phyloP scores from a whole-genome alignment of 2,113 vertebrate genomes.

The Silurus meridionalis region DNA sequence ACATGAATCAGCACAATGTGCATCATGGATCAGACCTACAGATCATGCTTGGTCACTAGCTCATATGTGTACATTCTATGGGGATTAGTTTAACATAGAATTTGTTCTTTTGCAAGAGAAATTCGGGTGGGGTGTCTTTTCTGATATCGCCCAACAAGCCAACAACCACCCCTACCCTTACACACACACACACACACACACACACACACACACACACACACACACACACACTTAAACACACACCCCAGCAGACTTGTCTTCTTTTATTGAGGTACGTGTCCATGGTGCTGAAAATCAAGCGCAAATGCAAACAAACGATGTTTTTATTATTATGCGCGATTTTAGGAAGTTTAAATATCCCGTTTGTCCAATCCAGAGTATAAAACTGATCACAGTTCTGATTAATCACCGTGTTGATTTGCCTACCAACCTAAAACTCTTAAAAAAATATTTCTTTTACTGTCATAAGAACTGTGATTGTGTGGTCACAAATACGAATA shows the following conservation, averaged over 20 bases:
- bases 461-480: background rate
- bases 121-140: background rate
- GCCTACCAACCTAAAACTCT: background rate
- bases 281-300: conserved; percentile 80
- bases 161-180: too few species aligned
- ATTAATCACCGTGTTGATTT: background rate
- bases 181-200: too few species aligned
- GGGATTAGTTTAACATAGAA: background rate
- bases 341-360: background rate
- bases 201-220: background rate
- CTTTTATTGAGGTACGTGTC: conserved; percentile 66
- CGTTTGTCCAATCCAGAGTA: too few species aligned
- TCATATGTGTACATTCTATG: background rate
- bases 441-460: background rate
- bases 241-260: background rate
- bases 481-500: background rate
- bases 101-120: background rate
- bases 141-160: background rate
- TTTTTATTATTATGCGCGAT: background rate
- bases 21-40: background rate
- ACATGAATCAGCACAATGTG: conserved; percentile 46
- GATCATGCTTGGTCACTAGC: background rate
- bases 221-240: too few species aligned
- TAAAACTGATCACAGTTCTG: too few species aligned
- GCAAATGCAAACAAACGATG: conserved; percentile 10